Evolutionary conservation across 2,113 vertebrate species (phyloP), one percentile per base, ranked within the genome.

Genomic region (Sorex araneus): DNA sequence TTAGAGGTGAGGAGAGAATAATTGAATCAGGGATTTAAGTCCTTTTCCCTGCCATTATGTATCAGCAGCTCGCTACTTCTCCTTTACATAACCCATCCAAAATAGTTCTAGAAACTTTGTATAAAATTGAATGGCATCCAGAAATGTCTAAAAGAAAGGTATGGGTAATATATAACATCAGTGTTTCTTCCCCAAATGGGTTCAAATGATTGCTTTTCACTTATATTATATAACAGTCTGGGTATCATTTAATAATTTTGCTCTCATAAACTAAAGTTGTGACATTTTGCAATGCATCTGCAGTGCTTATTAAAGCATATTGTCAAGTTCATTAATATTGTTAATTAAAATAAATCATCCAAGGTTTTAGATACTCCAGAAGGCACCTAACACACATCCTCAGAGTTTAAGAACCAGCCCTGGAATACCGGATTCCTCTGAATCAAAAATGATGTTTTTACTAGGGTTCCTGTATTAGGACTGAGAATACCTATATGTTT

Each of bases 121-220:
- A 66, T 8, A 86, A 70, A 90, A 84, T 63, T 21, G 15, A 95
- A 94, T 79, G 82, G 30, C 18, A 85, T 50, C 30, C 36, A 92
- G 50, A 83, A 5, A 90, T 60, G 21, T 60, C 9, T 27, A 43
- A 93, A 28, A 73, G 2, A 67, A 84, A 16, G 19, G 12, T 30
- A 71, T 57, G 15, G 32, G 27, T 25, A n/a, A 28, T 64, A 23
- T 64, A 25, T 67, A 79, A 75, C 28, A 80, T 79, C 66, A 66
- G 1, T 23, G 32, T 73, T 90, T 92, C 60, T 90, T 36, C 15
- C 23, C 2, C 5, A n/a, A 80, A 84, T 74, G 69, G 16, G 74
- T 91, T 87, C 67, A 73, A 94, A 93, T 21, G 2, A 77, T 80
- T 89, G 70, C 19, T 73, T 83, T 87, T 94, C 32, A 84, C 84